Evolutionary conservation across 2,113 vertebrate genomes (phyloP).

Genomic region (Coryphaenoides rupestris): DNA sequence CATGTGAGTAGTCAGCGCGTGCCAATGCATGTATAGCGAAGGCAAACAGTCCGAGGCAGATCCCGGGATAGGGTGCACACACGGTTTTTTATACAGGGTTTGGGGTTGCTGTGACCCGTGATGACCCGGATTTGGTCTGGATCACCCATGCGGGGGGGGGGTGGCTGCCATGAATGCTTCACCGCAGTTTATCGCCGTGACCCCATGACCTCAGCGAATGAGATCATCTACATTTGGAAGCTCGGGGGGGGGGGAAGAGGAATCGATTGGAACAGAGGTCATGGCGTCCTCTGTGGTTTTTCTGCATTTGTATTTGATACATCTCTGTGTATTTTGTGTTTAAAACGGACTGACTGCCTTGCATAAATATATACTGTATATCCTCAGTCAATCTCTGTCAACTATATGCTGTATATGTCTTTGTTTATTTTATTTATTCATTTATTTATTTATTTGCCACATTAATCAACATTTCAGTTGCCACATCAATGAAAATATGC

Average conservation of each 20-base stretch:
- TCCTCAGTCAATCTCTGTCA: too few relatives aligned
- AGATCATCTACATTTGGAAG: conserved; percentile 55
- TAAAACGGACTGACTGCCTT: too few relatives aligned
- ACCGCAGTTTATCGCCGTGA: conserved; percentile 53
- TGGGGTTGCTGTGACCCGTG: conserved; percentile 34
- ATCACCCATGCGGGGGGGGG: too few relatives aligned
- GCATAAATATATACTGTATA: too few relatives aligned
- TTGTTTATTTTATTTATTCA: too few relatives aligned
- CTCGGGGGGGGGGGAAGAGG: conserved; percentile 1
- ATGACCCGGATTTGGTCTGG: conserved; percentile 34
- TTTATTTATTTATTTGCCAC: too few relatives aligned
- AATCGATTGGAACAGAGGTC: conserved; percentile 46
- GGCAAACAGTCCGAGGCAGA: conserved; percentile 20
- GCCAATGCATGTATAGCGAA: conserved; percentile 24
- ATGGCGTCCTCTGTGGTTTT: conserved; percentile 15
- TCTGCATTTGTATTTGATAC: not conserved
- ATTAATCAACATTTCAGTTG: too few relatives aligned
- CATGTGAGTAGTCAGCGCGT: conserved; percentile 2
- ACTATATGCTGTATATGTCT: too few relatives aligned
- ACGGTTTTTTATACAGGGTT: conserved; percentile 21
- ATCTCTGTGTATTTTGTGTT: not conserved
- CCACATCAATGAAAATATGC: too few relatives aligned
- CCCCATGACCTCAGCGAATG: conserved; percentile 39
- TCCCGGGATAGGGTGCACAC: too few relatives aligned
- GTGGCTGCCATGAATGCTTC: conserved; percentile 40